Percentiles rank a stretch among this genome's conserved stretches.
phyloP scores from a whole-genome alignment of 2,113 vertebrate species.

The Cricetomys ansorgei region DNA sequence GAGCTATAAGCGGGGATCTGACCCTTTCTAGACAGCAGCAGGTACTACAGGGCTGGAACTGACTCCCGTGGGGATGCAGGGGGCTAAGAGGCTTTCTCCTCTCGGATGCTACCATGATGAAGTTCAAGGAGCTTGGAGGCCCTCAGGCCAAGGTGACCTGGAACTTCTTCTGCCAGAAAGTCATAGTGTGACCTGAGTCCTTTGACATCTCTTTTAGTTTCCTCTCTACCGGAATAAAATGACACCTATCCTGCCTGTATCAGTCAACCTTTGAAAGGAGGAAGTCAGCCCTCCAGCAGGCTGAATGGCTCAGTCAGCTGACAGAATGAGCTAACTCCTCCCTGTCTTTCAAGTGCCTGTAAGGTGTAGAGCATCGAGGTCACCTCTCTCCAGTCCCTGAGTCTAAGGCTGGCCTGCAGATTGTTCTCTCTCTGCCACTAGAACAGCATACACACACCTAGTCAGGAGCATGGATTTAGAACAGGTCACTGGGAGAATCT shows the following conservation, averaged over 20 bases:
- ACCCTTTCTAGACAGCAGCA: not conserved
- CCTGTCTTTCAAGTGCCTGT: not conserved
- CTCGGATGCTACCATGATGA: not conserved
- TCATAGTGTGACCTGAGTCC: not conserved
- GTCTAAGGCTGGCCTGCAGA: not conserved
- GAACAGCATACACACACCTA: not conserved
- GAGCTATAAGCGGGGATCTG: conserved; percentile 9
- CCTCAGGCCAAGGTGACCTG: not conserved
- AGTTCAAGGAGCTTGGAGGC: not conserved
- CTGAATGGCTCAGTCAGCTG: conserved; percentile 1
- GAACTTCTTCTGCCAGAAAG: not conserved
- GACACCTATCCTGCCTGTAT: not conserved
- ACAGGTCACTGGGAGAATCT: not conserved
- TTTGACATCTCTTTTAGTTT: not conserved
- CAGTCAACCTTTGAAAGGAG: not conserved
- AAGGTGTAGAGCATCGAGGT: not conserved
- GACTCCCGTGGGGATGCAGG: not conserved
- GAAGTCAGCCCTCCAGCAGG: not conserved
- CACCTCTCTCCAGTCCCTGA: not conserved
- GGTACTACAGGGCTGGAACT: not conserved
- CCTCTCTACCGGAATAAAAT: not conserved
- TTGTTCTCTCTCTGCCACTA: not conserved
- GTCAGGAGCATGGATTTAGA: not conserved
- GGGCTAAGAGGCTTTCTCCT: not conserved
- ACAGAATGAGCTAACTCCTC: not conserved